Evolutionary conservation across 2,888 invertebrate genomes (phyloP).

Genomic region (Clitarchus hookeri): DNA sequence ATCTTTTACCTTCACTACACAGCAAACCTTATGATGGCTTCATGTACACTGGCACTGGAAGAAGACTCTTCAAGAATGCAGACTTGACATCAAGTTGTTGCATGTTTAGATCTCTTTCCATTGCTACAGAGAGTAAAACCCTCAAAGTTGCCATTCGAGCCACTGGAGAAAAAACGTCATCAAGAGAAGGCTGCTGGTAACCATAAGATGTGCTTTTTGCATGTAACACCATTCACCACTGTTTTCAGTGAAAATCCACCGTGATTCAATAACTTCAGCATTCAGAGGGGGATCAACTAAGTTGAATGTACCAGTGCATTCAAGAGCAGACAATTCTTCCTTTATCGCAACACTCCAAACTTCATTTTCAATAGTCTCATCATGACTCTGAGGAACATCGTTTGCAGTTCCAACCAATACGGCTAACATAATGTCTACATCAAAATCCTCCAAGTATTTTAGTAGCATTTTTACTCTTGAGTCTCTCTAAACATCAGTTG

Average conservation of each 20-base stretch:
- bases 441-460: too few species aligned
- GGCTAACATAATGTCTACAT: too few species aligned
- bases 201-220: not conserved
- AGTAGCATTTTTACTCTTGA: too few species aligned
- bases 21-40: not conserved
- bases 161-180: not conserved
- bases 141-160: conserved; percentile 1
- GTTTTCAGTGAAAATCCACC: not conserved
- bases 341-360: too few species aligned
- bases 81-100: conserved; percentile 23
- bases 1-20: not conserved
- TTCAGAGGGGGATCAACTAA: too few species aligned
- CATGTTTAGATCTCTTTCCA: not conserved
- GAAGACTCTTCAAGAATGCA: not conserved
- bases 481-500: not conserved
- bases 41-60: not conserved
- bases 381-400: too few species aligned
- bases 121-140: not conserved
- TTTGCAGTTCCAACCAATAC: too few species aligned
- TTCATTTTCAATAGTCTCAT: too few species aligned
- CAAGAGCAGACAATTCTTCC: too few species aligned
- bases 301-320: not conserved
- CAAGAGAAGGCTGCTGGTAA: not conserved
- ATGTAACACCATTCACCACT: not conserved
- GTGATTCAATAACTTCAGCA: too few species aligned